phyloP scores from a whole-genome alignment of 2,797 vertebrate species.

The Dicrostonyx torquatus region DNA sequence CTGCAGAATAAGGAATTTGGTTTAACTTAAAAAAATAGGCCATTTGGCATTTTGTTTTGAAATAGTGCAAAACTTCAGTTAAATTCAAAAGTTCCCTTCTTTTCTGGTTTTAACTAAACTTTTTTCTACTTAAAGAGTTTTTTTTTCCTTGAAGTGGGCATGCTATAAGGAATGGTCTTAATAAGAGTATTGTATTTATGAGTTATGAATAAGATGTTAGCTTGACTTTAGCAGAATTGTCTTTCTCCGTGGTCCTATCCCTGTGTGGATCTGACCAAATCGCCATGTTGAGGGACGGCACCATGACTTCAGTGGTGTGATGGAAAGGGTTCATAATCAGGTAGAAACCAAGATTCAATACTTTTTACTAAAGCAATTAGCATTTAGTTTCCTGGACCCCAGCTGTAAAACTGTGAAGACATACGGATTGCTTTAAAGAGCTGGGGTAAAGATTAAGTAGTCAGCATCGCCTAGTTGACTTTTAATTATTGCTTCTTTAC shows the following conservation, averaged over 20 bases:
- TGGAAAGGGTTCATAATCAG: not conserved
- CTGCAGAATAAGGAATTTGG: conserved; percentile 45
- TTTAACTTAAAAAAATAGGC: conserved; percentile 8
- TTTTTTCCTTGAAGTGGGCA: conserved; percentile 2
- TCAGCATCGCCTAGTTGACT: conserved; percentile 2
- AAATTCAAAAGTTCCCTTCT: not conserved
- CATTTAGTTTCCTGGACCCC: not conserved
- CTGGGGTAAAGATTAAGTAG: not conserved
- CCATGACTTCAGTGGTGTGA: not conserved
- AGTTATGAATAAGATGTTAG: conserved; percentile 2
- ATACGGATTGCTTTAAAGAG: not conserved
- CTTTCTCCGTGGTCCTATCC: not conserved
- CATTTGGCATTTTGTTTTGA: conserved; percentile 1
- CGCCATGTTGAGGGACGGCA: not conserved
- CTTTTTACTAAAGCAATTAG: not conserved
- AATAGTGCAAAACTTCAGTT: conserved; percentile 44
- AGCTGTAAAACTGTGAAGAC: not conserved
- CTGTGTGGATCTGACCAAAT: not conserved
- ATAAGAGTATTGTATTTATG: not conserved
- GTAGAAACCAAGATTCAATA: not conserved
- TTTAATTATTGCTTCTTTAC: conserved; percentile 19
- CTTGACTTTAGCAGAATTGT: not conserved
- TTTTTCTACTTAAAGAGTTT: not conserved
- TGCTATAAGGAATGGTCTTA: conserved; percentile 35
- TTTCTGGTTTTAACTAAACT: conserved; percentile 4